phyloP scores from a whole-genome alignment of 2,888 invertebrate genomes.

The Lissocephala sabroskyi region DNA sequence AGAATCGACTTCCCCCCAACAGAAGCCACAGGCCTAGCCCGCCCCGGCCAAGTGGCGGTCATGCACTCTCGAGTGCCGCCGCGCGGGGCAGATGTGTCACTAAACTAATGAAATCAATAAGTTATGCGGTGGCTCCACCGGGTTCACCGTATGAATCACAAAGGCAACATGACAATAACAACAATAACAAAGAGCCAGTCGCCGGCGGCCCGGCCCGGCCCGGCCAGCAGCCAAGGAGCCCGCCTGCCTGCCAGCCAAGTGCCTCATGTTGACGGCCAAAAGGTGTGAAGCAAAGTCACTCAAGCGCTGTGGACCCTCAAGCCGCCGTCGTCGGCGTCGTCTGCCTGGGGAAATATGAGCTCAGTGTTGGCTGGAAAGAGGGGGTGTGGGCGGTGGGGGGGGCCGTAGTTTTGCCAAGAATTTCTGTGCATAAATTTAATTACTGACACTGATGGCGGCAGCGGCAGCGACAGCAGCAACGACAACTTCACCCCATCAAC shows the following conservation, averaged over 20 bases:
- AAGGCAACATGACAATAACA: slow-evolving; percentile 42
- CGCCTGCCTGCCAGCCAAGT: slow-evolving; percentile 35
- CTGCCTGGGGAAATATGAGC: slow-evolving; percentile 58
- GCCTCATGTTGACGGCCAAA: slow-evolving; percentile 37
- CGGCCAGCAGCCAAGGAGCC: slow-evolving; percentile 25
- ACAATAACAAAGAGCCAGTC: slow-evolving; percentile 8
- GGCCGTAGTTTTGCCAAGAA: slow-evolving; percentile 49
- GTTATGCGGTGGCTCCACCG: slow-evolving; percentile 35
- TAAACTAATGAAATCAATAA: slow-evolving; percentile 65
- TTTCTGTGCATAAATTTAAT: slow-evolving; percentile 65
- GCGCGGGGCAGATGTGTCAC: slow-evolving; percentile 43
- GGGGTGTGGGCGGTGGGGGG: neutral
- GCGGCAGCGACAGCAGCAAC: slow-evolving; percentile 10
- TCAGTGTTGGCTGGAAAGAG: neutral
- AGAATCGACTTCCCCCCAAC: too few relatives aligned
- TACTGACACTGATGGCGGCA: slow-evolving; percentile 33
- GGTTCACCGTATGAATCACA: slow-evolving; percentile 40
- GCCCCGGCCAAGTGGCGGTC: slow-evolving; percentile 20
- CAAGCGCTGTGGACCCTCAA: slow-evolving; percentile 43
- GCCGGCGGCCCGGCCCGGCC: neutral
- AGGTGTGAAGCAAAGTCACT: slow-evolving; percentile 64
- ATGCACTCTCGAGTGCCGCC: slow-evolving; percentile 56
- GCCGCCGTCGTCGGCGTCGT: neutral
- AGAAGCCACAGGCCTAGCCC: too few relatives aligned
- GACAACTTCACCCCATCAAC: slow-evolving; percentile 21